A percentile compares a stretch with the other conserved stretches of the same genome.
These are phyloP conservation scores for Emydura subglobosa DNA, from an alignment of 2,113 vertebrate genomes.

Conservation along the genomic window DNA sequence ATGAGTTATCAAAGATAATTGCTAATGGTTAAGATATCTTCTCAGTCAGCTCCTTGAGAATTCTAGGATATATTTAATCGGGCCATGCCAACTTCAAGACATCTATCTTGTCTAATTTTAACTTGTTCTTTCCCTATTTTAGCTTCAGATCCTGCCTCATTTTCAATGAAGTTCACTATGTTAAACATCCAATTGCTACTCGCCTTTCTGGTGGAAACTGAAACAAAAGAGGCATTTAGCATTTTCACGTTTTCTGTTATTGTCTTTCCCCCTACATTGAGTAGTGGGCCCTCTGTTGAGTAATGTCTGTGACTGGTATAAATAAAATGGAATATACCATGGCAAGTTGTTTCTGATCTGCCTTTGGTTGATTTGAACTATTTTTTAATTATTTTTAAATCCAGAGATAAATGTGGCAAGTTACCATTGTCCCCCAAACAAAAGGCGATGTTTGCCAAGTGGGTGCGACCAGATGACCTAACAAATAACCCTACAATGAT, in stretches of 20 bases:
- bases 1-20: too few species aligned
- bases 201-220: background rate
- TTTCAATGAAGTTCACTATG: too few species aligned
- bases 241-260: background rate
- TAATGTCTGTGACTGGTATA: background rate
- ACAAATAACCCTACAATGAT: slow-evolving; percentile 97
- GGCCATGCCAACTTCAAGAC: too few species aligned
- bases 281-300: background rate
- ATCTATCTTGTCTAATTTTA: too few species aligned
- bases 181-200: too few species aligned
- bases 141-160: too few species aligned
- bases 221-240: background rate
- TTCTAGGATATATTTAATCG: too few species aligned
- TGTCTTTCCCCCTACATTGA: background rate
- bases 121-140: too few species aligned
- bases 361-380: background rate
- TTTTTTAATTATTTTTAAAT: slow-evolving; percentile 14
- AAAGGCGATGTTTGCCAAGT: slow-evolving; percentile 93
- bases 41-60: too few species aligned
- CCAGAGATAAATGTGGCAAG: slow-evolving; percentile 92
- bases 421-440: slow-evolving; percentile 96
- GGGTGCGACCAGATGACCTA: slow-evolving; percentile 95
- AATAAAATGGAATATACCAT: background rate
- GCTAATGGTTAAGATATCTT: too few species aligned
- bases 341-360: background rate